Evolutionary conservation across 2,797 vertebrate species (phyloP).

Genomic region (Acanthurus leucopareius): DNA sequence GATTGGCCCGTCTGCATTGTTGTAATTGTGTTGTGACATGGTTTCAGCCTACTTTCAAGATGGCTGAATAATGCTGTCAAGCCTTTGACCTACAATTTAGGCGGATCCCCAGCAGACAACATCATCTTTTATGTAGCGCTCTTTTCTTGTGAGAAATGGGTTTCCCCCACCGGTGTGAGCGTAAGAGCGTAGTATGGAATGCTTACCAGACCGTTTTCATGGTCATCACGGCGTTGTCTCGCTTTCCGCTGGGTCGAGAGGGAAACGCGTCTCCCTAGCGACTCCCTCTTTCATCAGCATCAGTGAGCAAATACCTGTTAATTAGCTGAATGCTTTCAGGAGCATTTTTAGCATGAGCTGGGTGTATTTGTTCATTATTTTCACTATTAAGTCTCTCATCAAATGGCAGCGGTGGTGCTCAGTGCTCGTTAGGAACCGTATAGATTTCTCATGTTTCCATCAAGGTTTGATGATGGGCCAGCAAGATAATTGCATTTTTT

Average conservation of each 20-base stretch:
- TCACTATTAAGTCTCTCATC: conserved; percentile 81
- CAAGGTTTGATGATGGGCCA: conserved; percentile 62
- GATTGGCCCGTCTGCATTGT: conserved; percentile 43
- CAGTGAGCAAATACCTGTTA: conserved; percentile 78
- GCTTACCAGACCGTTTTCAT: conserved; percentile 37
- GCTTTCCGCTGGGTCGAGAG: conserved; percentile 32
- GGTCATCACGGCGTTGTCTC: conserved; percentile 33
- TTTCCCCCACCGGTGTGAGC: conserved; percentile 7
- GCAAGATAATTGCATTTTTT: conserved; percentile 60
- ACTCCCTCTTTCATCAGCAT: conserved; percentile 73
- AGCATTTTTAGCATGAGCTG: conserved; percentile 62
- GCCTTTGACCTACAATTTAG: conserved; percentile 71
- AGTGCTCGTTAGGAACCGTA: conserved; percentile 76
- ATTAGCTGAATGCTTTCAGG: conserved; percentile 79
- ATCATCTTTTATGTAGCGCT: conserved; percentile 52
- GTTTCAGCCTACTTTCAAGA: conserved; percentile 65
- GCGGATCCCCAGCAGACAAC: conserved; percentile 34
- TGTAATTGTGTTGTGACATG: conserved; percentile 64
- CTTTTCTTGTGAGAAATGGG: conserved; percentile 37
- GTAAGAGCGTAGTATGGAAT: conserved; percentile 35
- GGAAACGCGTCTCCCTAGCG: conserved; percentile 60
- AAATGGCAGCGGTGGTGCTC: conserved; percentile 69
- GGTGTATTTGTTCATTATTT: conserved; percentile 84
- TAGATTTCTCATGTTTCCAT: conserved; percentile 68
- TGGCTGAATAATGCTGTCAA: conserved; percentile 65